Conservation (phyloP, 2,888 invertebrate genomes). For the Anoncus sp. region DNA sequence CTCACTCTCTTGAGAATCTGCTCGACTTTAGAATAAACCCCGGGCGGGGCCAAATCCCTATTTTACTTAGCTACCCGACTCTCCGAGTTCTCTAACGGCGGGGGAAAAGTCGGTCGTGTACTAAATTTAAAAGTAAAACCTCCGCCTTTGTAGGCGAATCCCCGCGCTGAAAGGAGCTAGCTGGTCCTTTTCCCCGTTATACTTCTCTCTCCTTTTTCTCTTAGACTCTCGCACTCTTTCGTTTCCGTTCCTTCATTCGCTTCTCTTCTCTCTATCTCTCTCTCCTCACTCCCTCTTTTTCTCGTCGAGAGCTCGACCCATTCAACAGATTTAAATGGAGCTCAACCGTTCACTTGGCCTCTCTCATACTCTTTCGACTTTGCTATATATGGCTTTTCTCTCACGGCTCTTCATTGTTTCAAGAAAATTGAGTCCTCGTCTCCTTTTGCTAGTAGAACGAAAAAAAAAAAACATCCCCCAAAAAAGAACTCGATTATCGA, state of each 20-base stretch:
- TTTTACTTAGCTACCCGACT: slow-evolving; percentile 76
- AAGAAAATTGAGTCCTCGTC: slow-evolving; percentile 64
- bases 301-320: slow-evolving; percentile 66
- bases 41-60: slow-evolving; percentile 76
- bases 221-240: slow-evolving; percentile 16
- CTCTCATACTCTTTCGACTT: slow-evolving; percentile 53
- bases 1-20: slow-evolving; percentile 58
- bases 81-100: slow-evolving; percentile 58
- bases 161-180: slow-evolving; percentile 76
- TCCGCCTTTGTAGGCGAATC: slow-evolving; percentile 80
- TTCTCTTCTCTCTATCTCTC: slow-evolving; percentile 14
- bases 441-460: slow-evolving; percentile 15
- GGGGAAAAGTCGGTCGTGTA: slow-evolving; percentile 75
- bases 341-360: slow-evolving; percentile 63
- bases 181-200: slow-evolving; percentile 58
- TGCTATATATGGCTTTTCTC: slow-evolving; percentile 38
- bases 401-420: slow-evolving; percentile 64
- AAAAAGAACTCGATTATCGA: slow-evolving; percentile 36
- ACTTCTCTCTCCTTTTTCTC: slow-evolving; percentile 8
- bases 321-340: slow-evolving; percentile 80
- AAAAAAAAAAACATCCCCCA: slow-evolving; percentile 15
- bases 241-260: slow-evolving; percentile 14
- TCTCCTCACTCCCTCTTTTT: slow-evolving; percentile 14
- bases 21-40: slow-evolving; percentile 75
- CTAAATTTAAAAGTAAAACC: slow-evolving; percentile 82